phyloP scores from a whole-genome alignment of 1,140 invertebrate genomes.

The Rhagoletis pomonella region DNA sequence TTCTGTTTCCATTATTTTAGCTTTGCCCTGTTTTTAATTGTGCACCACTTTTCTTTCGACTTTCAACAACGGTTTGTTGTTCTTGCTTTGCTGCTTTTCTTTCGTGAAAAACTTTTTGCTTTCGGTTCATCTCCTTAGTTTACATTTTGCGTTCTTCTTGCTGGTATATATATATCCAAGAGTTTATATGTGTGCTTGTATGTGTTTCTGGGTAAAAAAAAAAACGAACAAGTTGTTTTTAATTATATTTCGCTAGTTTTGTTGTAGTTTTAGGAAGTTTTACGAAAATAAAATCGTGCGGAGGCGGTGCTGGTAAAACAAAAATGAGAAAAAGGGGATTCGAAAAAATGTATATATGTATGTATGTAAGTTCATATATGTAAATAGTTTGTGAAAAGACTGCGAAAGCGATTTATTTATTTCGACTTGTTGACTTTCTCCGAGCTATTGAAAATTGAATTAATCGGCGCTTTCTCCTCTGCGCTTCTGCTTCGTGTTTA shows the following conservation, averaged over 20 bases:
- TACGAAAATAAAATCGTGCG: conserved; percentile 29
- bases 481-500: not conserved
- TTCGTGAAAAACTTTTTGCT: conserved; percentile 21
- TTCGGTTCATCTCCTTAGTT: not conserved
- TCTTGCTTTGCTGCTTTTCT: not conserved
- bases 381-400: not conserved
- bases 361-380: not conserved
- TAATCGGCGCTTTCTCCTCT: not conserved
- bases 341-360: no score
- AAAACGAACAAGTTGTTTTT: conserved; percentile 11
- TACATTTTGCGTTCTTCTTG: not conserved
- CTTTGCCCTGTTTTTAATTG: not conserved
- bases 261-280: not conserved
- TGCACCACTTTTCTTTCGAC: not conserved
- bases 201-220: not conserved
- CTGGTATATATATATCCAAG: not conserved
- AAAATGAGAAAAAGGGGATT: not conserved
- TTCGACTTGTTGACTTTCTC: not conserved
- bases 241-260: conserved; percentile 34
- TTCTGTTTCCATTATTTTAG: conserved; percentile 36
- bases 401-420: conserved; percentile 30
- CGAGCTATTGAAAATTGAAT: not conserved
- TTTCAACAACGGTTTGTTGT: not conserved
- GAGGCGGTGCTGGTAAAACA: not conserved
- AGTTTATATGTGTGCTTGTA: not conserved